A percentile compares a stretch with the other conserved stretches of the same genome.
phyloP scores from a whole-genome alignment of 2,113 vertebrate genomes.

The Panthera leo region DNA sequence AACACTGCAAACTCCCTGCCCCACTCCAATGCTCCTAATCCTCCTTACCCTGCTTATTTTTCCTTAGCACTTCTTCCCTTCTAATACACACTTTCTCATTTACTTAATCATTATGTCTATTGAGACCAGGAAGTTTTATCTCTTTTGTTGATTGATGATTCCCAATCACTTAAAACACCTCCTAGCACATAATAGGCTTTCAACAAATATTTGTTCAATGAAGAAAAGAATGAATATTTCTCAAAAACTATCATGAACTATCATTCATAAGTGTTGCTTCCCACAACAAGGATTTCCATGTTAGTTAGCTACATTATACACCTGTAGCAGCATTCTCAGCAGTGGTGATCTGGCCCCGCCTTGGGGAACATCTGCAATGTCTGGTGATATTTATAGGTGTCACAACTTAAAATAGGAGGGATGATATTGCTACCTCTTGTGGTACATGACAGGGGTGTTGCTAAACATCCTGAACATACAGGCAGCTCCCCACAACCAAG shows the following conservation, averaged over 20 bases:
- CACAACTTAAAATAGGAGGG: neutral
- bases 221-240: conserved; percentile 3
- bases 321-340: neutral
- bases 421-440: neutral
- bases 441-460: neutral
- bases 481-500: neutral
- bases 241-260: neutral
- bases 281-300: neutral
- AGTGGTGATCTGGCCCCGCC: neutral
- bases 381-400: neutral
- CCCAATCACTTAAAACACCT: neutral
- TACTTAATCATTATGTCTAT: neutral
- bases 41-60: neutral
- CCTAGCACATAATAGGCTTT: neutral
- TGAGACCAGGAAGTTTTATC: neutral
- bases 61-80: neutral
- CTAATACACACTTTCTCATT: neutral
- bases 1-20: neutral
- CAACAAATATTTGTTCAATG: neutral
- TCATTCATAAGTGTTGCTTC: neutral
- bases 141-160: neutral
- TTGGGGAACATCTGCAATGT: neutral
- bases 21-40: neutral
- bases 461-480: neutral
- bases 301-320: neutral